A percentile compares a stretch with the other conserved stretches of the same genome.
These are phyloP conservation scores for Macrotrachela quadricornifera DNA, from an alignment of 1,140 invertebrate genomes.

Conservation along the genomic window DNA sequence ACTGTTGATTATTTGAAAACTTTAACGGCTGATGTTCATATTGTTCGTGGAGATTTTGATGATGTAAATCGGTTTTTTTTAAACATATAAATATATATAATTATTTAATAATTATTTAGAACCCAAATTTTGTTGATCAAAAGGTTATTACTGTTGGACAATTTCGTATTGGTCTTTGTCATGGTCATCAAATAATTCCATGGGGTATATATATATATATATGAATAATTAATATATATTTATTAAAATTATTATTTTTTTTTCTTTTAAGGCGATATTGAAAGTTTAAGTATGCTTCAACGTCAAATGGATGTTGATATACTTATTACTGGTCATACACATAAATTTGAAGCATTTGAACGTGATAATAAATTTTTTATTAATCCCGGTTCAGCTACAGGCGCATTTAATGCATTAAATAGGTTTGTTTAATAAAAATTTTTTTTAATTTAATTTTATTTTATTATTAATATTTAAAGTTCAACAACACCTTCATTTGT, in stretches of 20 bases:
- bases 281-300: constrained; percentile 72
- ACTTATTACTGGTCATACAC: constrained; percentile 90
- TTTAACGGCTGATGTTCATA: constrained; percentile 87
- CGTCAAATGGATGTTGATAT: constrained; percentile 95
- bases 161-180: constrained; percentile 86
- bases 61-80: constrained; percentile 41
- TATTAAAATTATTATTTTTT: no score
- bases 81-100: no score
- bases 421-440: constrained; percentile 39
- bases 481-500: constrained; percentile 70
- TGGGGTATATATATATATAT: constrained; percentile 55
- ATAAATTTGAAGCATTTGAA: constrained; percentile 93
- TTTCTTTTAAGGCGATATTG: constrained; percentile 43
- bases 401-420: constrained; percentile 77
- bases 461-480: neutral
- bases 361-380: constrained; percentile 98
- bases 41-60: constrained; percentile 93
- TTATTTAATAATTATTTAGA: constrained; percentile 42
- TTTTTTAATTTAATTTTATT: neutral
- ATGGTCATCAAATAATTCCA: constrained; percentile 83
- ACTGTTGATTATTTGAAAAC: constrained; percentile 95
- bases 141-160: constrained; percentile 95
- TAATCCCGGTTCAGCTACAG: constrained; percentile 94
- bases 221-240: no score
- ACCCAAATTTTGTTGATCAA: constrained; percentile 84